Evolutionary conservation across 2,113 vertebrate species (phyloP).

Genomic region (Pholis gunnellus): DNA sequence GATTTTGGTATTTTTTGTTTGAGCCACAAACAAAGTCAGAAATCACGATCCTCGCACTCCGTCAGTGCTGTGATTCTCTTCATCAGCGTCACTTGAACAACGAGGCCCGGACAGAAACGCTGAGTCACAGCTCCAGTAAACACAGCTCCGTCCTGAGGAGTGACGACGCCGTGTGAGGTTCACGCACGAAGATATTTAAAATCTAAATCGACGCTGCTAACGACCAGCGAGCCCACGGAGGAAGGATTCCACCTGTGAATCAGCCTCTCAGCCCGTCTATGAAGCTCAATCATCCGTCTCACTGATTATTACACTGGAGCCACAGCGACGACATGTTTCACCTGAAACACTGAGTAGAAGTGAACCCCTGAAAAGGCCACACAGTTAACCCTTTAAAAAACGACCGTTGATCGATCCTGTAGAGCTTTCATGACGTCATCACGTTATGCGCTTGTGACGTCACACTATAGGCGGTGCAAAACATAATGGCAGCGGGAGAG

Average conservation of each 20-base stretch:
- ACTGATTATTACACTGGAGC: not conserved
- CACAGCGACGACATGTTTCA: not conserved
- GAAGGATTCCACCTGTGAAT: not conserved
- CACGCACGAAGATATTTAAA: too few species aligned
- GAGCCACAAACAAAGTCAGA: not conserved
- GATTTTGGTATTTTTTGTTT: not conserved
- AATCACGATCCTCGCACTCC: not conserved
- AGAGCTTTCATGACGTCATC: not conserved
- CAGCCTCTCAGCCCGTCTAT: not conserved
- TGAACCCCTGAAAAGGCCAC: not conserved
- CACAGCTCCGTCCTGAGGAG: not conserved
- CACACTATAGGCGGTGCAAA: too few species aligned
- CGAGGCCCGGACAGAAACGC: not conserved
- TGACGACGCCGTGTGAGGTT: not conserved
- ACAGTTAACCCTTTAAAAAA: not conserved
- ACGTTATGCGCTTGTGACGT: too few species aligned
- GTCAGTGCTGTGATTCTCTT: not conserved
- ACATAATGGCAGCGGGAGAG: too few species aligned
- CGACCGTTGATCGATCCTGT: too few species aligned
- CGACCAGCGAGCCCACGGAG: not conserved
- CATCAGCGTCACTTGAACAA: slow-evolving; percentile 21
- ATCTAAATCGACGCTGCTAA: not conserved
- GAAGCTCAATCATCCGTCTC: not conserved
- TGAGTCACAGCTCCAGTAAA: not conserved
- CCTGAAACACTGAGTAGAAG: not conserved